Conservation (phyloP, 2,888 invertebrate species). For the Eubasilissa splendida region DNA sequence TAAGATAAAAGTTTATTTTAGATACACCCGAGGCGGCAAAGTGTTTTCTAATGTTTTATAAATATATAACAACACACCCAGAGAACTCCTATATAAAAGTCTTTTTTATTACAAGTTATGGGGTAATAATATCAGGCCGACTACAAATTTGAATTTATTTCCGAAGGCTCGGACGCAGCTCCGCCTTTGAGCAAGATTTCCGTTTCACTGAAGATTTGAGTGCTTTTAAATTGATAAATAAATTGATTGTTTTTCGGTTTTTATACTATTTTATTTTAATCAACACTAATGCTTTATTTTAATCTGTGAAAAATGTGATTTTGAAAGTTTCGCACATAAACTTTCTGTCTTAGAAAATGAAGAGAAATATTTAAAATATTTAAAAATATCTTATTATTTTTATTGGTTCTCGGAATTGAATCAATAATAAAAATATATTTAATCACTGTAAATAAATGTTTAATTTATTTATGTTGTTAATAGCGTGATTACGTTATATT, state of each 20-base stretch:
- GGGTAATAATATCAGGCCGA: constrained; percentile 32
- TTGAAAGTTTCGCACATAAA: too few species aligned
- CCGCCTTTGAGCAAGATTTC: constrained; percentile 2
- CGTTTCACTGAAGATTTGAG: constrained; percentile 14
- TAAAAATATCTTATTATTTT: too few species aligned
- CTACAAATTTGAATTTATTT: constrained; percentile 39
- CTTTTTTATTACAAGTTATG: constrained; percentile 50
- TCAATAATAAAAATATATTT: too few species aligned
- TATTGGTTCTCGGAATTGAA: too few species aligned
- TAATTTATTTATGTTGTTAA: too few species aligned
- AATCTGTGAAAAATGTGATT: too few species aligned
- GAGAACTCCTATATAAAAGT: constrained; percentile 28
- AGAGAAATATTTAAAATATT: too few species aligned
- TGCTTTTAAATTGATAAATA: constrained; percentile 27
- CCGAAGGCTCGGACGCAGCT: constrained; percentile 2
- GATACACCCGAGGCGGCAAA: constrained; percentile 20
- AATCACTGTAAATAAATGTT: too few species aligned
- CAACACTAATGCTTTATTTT: not conserved
- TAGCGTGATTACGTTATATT: too few species aligned
- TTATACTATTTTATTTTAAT: constrained; percentile 9
- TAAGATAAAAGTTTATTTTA: not conserved
- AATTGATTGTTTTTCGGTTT: constrained; percentile 2
- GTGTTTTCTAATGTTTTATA: constrained; percentile 52
- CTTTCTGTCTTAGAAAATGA: too few species aligned
- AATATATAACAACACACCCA: constrained; percentile 41